Base-by-base conservation (phyloP, 92 coral and sea anemone genomes). In the Porites lobata region DNA sequence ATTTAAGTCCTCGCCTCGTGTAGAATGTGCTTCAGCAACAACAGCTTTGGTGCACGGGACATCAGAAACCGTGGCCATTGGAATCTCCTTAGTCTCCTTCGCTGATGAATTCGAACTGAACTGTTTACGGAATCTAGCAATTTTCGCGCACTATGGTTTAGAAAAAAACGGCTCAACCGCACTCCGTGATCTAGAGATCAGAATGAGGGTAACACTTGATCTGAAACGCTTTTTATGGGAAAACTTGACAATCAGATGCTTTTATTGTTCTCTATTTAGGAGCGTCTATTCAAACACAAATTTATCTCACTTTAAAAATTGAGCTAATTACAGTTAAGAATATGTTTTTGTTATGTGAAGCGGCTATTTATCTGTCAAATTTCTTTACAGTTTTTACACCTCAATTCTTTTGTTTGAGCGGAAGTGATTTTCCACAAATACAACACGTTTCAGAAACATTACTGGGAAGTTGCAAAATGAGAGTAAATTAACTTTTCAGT, bases 21-120 rank as follows among this genome's bases (percentile, higher is more conserved):
- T 19, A 84, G 87, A 73, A 84, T 72, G 72, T 10, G 73, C 26
- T 50, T 24, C 63, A 11, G 18, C 52, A 43, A 61, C 68, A 73
- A 64, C 72, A 72, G 71, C 64, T 75, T 74, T 65, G 7, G 65
- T 7, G 87, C 87, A 84, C 87, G 87, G 21, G 87, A 73, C 72
- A 50, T 6, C 8, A 2, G 62, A 67, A 22, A 52, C 72, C 87
- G 81, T 73, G 87, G 50, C 63, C 20, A 74, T 74, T 70, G 87
- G 80, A 50, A 72, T 84, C 51, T 50, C 32, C 12, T 24, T 21
- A 50, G 62, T 84, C 51, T 50, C 32, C 12, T 24, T 21, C 17
- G 24, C 54, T 29, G 54, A 9, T 4, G 59, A 82, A 38, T 71
- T 58, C 78, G 70, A 82, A 38, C 11, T 43, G n/a, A 18, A 9